Evolutionary conservation across 2,797 vertebrate species (phyloP).

Genomic region (Galago senegalensis): DNA sequence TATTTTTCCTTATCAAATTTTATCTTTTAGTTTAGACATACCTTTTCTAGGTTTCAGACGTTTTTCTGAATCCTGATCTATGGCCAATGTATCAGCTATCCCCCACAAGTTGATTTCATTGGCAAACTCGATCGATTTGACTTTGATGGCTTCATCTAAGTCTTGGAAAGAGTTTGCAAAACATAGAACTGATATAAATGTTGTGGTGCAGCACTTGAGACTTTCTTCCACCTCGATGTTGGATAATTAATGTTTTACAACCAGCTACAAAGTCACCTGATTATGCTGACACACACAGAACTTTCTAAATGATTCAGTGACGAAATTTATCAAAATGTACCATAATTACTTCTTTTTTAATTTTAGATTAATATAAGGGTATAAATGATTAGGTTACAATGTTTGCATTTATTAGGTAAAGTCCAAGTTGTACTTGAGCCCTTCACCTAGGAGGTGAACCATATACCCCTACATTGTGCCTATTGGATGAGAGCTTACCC

Average conservation of each 20-base stretch:
- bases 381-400: too few species aligned
- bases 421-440: too few species aligned
- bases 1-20: not conserved
- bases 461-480: too few species aligned
- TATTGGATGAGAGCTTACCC: too few species aligned
- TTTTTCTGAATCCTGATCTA: not conserved
- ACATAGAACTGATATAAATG: not conserved
- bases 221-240: not conserved
- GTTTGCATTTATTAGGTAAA: too few species aligned
- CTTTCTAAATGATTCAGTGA: conserved; percentile 3
- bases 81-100: not conserved
- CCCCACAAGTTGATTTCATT: not conserved
- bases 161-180: not conserved
- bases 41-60: not conserved
- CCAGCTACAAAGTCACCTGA: not conserved
- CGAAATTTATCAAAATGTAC: not conserved
- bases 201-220: not conserved
- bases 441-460: too few species aligned
- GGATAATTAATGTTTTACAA: not conserved
- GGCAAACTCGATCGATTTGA: not conserved
- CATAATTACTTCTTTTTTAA: not conserved
- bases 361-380: too few species aligned
- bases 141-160: not conserved
- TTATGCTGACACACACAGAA: not conserved
- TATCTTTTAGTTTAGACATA: not conserved